These are phyloP conservation scores for Gavia stellata DNA, from an alignment of 2,113 vertebrate species.

Conservation along the genomic window DNA sequence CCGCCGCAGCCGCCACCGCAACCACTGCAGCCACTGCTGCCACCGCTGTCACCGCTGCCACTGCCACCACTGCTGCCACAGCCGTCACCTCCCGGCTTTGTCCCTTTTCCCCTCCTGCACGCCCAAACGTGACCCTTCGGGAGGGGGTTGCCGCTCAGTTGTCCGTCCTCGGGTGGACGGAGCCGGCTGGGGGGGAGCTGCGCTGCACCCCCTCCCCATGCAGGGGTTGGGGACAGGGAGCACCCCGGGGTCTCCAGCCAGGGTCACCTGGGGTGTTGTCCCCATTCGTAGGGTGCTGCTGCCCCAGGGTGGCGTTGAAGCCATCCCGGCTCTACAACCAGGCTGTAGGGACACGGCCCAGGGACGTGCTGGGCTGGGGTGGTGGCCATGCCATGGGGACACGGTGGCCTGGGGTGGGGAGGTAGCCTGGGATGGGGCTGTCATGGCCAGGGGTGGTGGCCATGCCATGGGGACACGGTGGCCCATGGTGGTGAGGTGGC, in stretches of 20 bases:
- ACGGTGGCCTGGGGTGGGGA: neutral
- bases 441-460: neutral
- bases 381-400: neutral
- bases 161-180: neutral
- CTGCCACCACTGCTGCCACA: accelerated
- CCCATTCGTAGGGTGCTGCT: neutral
- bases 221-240: neutral
- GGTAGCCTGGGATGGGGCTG: too few species aligned
- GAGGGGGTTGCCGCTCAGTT: accelerated
- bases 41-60: neutral
- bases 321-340: accelerated
- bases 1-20: neutral
- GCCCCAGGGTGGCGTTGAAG: neutral
- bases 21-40: neutral
- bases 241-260: neutral
- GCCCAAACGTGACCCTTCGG: neutral
- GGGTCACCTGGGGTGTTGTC: neutral
- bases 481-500: too few species aligned
- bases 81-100: neutral
- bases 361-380: accelerated
- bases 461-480: neutral
- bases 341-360: neutral
- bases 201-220: accelerated
- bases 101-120: neutral
- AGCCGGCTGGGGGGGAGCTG: neutral